These are phyloP conservation scores for Stenolophus ochropezus DNA, from an alignment of 2,888 invertebrate genomes.

Conservation along the genomic window DNA sequence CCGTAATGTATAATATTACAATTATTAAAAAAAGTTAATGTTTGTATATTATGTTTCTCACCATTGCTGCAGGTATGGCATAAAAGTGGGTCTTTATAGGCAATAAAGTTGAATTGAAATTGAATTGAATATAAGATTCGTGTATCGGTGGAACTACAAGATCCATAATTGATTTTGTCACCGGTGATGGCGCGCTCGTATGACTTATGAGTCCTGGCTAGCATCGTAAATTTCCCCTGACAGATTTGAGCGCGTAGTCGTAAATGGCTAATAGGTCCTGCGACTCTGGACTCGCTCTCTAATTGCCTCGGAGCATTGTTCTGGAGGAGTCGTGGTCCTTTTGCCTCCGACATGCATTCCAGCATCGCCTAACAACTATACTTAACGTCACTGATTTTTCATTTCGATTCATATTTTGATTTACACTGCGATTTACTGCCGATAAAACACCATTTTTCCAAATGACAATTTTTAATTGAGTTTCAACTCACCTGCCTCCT, in stretches of 20 bases:
- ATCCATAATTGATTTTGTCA: slow-evolving; percentile 33
- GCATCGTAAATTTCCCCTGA: slow-evolving; percentile 39
- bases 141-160: slow-evolving; percentile 1
- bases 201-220: slow-evolving; percentile 24
- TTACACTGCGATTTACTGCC: slow-evolving; percentile 28
- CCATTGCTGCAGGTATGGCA: too few species aligned
- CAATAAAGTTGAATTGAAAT: too few species aligned
- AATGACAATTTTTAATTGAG: slow-evolving; percentile 24
- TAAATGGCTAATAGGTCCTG: slow-evolving; percentile 35
- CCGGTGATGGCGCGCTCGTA: background rate
- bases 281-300: background rate
- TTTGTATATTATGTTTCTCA: too few species aligned
- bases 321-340: slow-evolving; percentile 18
- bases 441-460: slow-evolving; percentile 25
- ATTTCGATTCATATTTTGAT: slow-evolving; percentile 38
- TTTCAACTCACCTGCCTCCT: background rate
- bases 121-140: slow-evolving; percentile 23
- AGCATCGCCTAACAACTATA: slow-evolving; percentile 26
- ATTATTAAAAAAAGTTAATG: too few species aligned
- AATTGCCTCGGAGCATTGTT: slow-evolving; percentile 37
- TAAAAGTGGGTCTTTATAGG: too few species aligned
- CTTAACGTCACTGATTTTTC: slow-evolving; percentile 28
- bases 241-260: slow-evolving; percentile 28
- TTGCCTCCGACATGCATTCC: slow-evolving; percentile 32
- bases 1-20: too few species aligned